phyloP scores from a whole-genome alignment of 2,113 vertebrate genomes.

The Narcine bancroftii region DNA sequence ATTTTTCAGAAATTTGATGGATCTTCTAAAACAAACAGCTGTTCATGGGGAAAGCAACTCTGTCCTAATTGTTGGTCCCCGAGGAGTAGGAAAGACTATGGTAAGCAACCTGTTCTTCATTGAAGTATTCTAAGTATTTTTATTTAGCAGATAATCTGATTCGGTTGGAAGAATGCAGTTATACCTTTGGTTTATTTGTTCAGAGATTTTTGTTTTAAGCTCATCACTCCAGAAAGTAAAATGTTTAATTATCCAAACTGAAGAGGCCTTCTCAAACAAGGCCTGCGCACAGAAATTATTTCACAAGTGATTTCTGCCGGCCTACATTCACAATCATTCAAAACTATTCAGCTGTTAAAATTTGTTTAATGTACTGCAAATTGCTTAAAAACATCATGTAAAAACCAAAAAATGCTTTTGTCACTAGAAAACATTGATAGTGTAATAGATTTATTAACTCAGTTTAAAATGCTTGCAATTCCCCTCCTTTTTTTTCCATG shows the following conservation, averaged over 20 bases:
- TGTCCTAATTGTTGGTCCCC: conserved; percentile 79
- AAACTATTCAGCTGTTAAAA: no score
- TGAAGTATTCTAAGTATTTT: background rate
- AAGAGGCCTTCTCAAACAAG: background rate
- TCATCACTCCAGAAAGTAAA: background rate
- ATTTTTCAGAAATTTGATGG: conserved; percentile 72
- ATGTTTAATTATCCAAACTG: background rate
- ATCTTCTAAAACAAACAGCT: conserved; percentile 76
- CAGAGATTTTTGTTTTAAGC: background rate
- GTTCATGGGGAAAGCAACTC: conserved; percentile 90
- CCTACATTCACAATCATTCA: no score
- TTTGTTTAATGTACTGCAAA: no score
- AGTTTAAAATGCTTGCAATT: no score
- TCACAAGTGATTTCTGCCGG: no score
- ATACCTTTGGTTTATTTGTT: background rate
- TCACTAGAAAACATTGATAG: no score
- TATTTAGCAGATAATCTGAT: background rate
- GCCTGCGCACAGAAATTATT: no score
- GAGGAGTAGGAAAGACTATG: conserved; percentile 81
- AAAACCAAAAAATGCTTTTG: no score
- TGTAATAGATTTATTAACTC: no score
- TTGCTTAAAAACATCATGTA: no score
- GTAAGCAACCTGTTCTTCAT: conserved; percentile 51
- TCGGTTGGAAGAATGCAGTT: background rate
- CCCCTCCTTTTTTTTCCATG: no score